These are phyloP conservation scores for Drosophila melanica DNA, from an alignment of 1,140 invertebrate genomes.

Conservation along the genomic window DNA sequence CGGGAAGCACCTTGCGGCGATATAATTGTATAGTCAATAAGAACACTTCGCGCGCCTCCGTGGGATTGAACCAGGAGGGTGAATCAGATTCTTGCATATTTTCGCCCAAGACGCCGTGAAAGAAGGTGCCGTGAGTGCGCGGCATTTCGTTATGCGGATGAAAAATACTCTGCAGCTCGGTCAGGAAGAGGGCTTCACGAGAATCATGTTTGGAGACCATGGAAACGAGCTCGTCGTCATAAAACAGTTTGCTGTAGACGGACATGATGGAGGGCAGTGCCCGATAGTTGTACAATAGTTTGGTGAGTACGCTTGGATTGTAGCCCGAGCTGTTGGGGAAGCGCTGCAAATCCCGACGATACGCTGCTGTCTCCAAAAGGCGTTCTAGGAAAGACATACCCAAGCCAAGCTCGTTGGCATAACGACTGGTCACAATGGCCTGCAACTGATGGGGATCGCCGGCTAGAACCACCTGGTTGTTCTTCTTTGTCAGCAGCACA, in stretches of 20 bases:
- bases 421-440: conserved; percentile 89
- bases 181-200: conserved; percentile 47
- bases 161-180: conserved; percentile 31
- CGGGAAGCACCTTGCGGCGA: conserved; percentile 86
- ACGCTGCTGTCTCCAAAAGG: conserved; percentile 87
- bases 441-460: conserved; percentile 97
- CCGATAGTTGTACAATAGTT: conserved; percentile 90
- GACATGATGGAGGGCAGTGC: conserved; percentile 91
- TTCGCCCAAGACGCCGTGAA: conserved; percentile 92
- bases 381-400: conserved; percentile 89
- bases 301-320: conserved; percentile 89
- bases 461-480: conserved; percentile 91
- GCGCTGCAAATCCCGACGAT: conserved; percentile 86
- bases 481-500: conserved; percentile 84
- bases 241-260: conserved; percentile 92
- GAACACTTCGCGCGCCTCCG: conserved; percentile 89
- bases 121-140: conserved; percentile 89
- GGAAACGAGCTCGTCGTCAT: conserved; percentile 85
- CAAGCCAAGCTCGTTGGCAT: conserved; percentile 88
- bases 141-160: conserved; percentile 37
- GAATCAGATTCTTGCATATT: conserved; percentile 90
- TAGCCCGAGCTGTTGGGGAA: conserved; percentile 85
- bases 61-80: conserved; percentile 95
- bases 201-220: conserved; percentile 70
- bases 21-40: conserved; percentile 87